phyloP scores from a whole-genome alignment of 2,113 vertebrate species.

The Apistogramma diplotaenia region DNA sequence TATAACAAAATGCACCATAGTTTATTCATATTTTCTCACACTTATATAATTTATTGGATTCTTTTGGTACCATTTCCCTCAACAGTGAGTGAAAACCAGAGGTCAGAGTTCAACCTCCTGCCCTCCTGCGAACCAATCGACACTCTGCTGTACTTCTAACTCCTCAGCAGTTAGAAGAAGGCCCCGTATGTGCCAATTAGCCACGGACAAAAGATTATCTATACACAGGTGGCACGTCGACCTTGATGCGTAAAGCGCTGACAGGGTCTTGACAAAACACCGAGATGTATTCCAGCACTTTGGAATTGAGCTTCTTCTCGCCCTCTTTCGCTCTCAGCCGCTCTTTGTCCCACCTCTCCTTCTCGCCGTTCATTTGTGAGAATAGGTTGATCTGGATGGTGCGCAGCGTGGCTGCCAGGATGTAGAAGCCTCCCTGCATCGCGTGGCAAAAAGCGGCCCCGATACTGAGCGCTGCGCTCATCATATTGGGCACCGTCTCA shows the following conservation, averaged over 20 bases:
- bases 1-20: conserved; percentile 66
- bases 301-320: conserved; percentile 64
- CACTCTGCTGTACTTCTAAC: conserved; percentile 5
- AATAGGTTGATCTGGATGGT: conserved; percentile 68
- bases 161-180: conserved; percentile 48
- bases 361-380: conserved; percentile 67
- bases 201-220: conserved; percentile 45
- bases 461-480: conserved; percentile 60
- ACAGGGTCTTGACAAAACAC: conserved; percentile 75
- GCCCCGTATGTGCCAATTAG: conserved; percentile 52
- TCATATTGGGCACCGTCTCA: conserved; percentile 63
- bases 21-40: not conserved
- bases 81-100: conserved; percentile 24
- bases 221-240: conserved; percentile 72
- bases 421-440: conserved; percentile 64
- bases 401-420: conserved; percentile 63
- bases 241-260: conserved; percentile 72
- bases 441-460: conserved; percentile 63
- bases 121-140: conserved; percentile 11
- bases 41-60: conserved; percentile 1
- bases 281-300: conserved; percentile 69
- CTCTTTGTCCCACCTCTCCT: conserved; percentile 69
- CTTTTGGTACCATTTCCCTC: not conserved
- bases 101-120: conserved; percentile 41
- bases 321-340: conserved; percentile 49